Percentiles rank a stretch among this genome's conserved stretches.
phyloP scores from a whole-genome alignment of 2,113 vertebrate genomes.

The Triplophysa siluroides region DNA sequence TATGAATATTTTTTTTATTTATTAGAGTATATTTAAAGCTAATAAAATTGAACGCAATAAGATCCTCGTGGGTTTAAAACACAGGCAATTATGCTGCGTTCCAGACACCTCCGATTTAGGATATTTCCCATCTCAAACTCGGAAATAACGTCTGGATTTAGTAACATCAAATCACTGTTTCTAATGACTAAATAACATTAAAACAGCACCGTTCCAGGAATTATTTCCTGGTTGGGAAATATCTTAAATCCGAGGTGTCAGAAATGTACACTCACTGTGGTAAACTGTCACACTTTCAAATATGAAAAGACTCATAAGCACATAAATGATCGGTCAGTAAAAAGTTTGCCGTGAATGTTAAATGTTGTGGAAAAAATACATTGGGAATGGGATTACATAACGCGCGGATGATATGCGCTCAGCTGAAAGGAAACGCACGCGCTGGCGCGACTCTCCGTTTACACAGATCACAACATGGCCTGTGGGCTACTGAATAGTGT shows the following conservation, averaged over 20 bases:
- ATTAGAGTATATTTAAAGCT: no score
- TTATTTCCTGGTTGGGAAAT: no score
- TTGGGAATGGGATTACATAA: slow-evolving; percentile 1
- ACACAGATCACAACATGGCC: not conserved
- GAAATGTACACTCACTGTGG: not conserved
- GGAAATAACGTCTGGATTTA: no score
- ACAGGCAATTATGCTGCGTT: no score
- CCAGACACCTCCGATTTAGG: no score
- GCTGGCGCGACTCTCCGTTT: not conserved
- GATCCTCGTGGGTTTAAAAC: no score
- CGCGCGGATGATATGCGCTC: not conserved
- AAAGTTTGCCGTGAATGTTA: not conserved
- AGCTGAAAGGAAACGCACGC: not conserved
- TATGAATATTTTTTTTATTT: not conserved
- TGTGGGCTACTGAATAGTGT: not conserved
- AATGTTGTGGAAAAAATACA: not conserved
- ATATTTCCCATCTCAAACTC: no score
- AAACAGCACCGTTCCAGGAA: no score
- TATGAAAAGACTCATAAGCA: not conserved
- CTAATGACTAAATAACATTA: no score
- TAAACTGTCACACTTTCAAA: not conserved
- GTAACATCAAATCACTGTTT: no score
- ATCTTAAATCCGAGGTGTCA: no score
- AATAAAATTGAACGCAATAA: no score
- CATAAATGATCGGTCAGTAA: not conserved